Evolutionary conservation across 2,113 vertebrate species (phyloP).

Genomic region (Python bivittatus): DNA sequence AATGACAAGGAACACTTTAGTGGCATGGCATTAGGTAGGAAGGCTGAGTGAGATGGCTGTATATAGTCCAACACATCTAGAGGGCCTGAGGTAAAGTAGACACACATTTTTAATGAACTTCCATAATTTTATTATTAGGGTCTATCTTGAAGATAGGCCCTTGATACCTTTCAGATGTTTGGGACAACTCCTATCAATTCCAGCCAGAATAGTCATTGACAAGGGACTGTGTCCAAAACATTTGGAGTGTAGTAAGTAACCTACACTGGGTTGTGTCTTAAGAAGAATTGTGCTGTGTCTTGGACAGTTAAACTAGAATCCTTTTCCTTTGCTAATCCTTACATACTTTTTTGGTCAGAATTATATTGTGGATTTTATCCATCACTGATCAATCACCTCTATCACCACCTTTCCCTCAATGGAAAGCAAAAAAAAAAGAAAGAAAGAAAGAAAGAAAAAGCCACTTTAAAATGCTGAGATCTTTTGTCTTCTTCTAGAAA

Average conservation of each 20-base stretch:
- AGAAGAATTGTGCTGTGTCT: not conserved
- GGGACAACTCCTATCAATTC: not conserved
- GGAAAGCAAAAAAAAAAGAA: not conserved
- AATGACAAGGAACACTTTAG: too few relatives aligned
- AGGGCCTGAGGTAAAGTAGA: not conserved
- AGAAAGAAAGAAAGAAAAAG: constrained; percentile 43
- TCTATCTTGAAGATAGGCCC: not conserved
- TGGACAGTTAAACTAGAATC: not conserved
- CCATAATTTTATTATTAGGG: not conserved
- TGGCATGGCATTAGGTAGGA: not conserved
- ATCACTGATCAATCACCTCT: not conserved
- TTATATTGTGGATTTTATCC: constrained; percentile 26
- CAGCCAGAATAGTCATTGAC: not conserved
- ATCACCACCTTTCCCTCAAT: constrained; percentile 4
- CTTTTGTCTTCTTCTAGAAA: constrained; percentile 50
- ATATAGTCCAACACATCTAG: not conserved
- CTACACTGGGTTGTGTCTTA: not conserved
- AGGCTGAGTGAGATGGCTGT: not conserved
- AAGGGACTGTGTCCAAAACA: not conserved
- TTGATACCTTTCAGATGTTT: not conserved
- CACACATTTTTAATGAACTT: not conserved
- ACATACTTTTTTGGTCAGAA: constrained; percentile 30
- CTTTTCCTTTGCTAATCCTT: constrained; percentile 6
- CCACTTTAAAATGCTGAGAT: constrained; percentile 35
- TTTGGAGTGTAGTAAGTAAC: not conserved